phyloP scores from a whole-genome alignment of 2,888 invertebrate species.

The Parthenolecanium corni region DNA sequence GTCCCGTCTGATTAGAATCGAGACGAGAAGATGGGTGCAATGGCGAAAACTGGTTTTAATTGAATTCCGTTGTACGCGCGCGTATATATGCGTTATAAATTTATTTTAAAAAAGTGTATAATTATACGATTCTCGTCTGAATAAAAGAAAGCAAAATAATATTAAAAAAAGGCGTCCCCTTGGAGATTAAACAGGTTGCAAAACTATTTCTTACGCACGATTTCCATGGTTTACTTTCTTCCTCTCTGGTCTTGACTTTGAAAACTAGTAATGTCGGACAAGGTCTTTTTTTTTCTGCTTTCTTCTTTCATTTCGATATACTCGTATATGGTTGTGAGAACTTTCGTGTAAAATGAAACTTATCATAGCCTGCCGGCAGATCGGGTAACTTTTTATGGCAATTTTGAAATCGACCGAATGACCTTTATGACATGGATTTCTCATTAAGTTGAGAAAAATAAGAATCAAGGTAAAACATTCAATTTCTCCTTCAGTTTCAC shows the following conservation, averaged over 20 bases:
- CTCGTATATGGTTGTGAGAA: neutral
- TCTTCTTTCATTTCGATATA: no score
- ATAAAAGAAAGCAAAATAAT: constrained; percentile 2
- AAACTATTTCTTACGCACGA: constrained; percentile 6
- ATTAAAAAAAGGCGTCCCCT: neutral
- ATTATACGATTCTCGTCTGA: constrained; percentile 8
- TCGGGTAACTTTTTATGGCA: constrained; percentile 14
- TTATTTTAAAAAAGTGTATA: constrained; percentile 21
- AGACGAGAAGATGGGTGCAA: constrained; percentile 15
- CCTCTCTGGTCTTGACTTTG: constrained; percentile 22
- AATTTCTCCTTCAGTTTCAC: constrained; percentile 22
- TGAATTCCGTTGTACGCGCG: constrained; percentile 2
- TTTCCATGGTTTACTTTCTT: constrained; percentile 27
- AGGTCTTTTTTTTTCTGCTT: constrained; percentile 7
- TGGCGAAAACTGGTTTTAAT: constrained; percentile 22
- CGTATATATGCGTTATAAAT: constrained; percentile 6
- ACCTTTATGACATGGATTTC: constrained; percentile 20
- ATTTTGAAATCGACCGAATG: constrained; percentile 17
- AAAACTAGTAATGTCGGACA: constrained; percentile 22
- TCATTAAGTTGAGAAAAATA: neutral
- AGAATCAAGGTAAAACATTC: neutral
- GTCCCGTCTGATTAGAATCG: constrained; percentile 2
- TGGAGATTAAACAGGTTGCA: constrained; percentile 16
- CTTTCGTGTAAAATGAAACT: neutral
- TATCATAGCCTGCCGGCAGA: constrained; percentile 3